These are phyloP conservation scores for Enteromius thamalakanensis DNA, from an alignment of 2,797 vertebrate genomes.

Conservation along the genomic window DNA sequence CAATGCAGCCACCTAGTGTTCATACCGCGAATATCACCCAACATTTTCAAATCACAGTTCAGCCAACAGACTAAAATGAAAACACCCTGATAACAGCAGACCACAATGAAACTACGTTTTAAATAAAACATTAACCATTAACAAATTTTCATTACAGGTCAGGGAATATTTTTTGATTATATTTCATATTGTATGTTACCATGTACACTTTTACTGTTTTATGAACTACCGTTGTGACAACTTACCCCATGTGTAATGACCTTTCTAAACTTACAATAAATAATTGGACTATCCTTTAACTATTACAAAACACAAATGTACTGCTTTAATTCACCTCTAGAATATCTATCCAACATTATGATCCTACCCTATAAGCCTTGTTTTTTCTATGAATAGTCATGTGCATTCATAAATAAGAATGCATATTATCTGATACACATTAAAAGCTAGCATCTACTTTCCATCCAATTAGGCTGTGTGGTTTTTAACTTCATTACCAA, in stretches of 20 bases:
- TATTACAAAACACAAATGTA: not conserved
- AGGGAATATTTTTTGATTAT: not conserved
- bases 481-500: constrained; percentile 1
- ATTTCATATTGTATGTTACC: not conserved
- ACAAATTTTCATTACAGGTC: not conserved
- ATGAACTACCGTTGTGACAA: not conserved
- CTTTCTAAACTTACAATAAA: not conserved
- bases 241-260: not conserved
- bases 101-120: not conserved
- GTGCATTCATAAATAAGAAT: not conserved
- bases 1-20: constrained; percentile 80
- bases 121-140: not conserved
- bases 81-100: not conserved
- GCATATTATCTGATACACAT: not conserved
- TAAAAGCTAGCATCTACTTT: not conserved
- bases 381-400: not conserved
- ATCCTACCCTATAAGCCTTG: not conserved
- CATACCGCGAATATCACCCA: not conserved
- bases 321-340: not conserved
- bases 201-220: not conserved
- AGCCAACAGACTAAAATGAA: not conserved
- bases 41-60: not conserved
- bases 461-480: not conserved
- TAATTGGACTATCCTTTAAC: not conserved
- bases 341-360: not conserved